These are phyloP conservation scores for Oryzias woworae DNA, from an alignment of 2,113 vertebrate genomes.

Conservation along the genomic window DNA sequence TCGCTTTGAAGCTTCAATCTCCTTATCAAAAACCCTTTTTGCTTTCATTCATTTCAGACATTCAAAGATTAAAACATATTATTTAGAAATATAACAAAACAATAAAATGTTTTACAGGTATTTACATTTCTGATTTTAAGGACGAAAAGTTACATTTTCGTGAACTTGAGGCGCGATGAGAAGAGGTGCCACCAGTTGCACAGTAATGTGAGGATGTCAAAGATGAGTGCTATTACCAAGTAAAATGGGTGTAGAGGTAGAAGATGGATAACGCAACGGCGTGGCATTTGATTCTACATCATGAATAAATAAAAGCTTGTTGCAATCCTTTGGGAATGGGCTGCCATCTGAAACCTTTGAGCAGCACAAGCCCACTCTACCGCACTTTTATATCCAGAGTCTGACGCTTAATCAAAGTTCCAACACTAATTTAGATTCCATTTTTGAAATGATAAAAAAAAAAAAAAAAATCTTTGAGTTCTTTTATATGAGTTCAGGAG, in stretches of 20 bases:
- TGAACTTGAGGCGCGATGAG: too few relatives aligned
- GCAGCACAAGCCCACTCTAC: conserved; percentile 3
- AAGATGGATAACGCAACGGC: conserved; percentile 21
- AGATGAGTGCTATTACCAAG: conserved; percentile 17
- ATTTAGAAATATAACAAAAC: too few relatives aligned
- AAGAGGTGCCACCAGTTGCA: background rate
- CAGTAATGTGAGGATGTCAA: conserved; percentile 18
- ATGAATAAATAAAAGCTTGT: conserved; percentile 58
- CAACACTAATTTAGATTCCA: background rate
- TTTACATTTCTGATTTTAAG: too few relatives aligned
- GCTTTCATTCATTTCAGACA: too few relatives aligned
- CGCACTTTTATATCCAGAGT: conserved; percentile 4
- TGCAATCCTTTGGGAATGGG: conserved; percentile 53
- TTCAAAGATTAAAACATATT: too few relatives aligned
- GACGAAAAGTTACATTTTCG: too few relatives aligned
- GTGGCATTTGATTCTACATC: conserved; percentile 65
- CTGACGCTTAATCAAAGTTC: background rate
- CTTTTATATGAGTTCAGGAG: background rate
- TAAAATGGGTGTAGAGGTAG: conserved; percentile 28
- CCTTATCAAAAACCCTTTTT: too few relatives aligned
- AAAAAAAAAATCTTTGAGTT: background rate
- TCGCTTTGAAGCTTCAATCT: too few relatives aligned
- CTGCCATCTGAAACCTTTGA: conserved; percentile 58
- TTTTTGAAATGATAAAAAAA: conserved; percentile 7
- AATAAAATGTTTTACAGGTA: too few relatives aligned